Percentiles rank a stretch among this genome's conserved stretches.
Evolutionary conservation across 37 sponge, comb jelly and placozoan species (phyloP).

Genomic region (Ianthella basta): DNA sequence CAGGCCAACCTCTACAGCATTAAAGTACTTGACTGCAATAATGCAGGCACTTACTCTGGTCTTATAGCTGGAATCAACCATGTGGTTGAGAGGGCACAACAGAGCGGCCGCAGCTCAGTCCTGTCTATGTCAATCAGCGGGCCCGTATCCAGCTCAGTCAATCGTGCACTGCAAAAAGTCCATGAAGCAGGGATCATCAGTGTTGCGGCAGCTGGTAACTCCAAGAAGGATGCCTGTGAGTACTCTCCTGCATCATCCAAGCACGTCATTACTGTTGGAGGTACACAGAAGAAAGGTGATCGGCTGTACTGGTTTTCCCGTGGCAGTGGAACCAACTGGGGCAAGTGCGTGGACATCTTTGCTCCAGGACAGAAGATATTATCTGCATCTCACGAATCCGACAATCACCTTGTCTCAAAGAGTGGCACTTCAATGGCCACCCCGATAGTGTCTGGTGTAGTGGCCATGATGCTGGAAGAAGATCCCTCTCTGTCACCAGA

Average conservation of each 20-base stretch:
- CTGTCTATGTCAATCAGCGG: slow-evolving; percentile 73
- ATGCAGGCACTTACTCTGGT: slow-evolving; percentile 58
- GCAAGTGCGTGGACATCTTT: slow-evolving; percentile 31
- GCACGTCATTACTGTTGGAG: slow-evolving; percentile 28
- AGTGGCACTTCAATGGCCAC: slow-evolving; percentile 78
- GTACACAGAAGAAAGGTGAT: not conserved
- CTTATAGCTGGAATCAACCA: slow-evolving; percentile 64
- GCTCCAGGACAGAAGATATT: slow-evolving; percentile 16
- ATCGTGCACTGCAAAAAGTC: slow-evolving; percentile 50
- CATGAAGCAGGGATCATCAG: slow-evolving; percentile 7
- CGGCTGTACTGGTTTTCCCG: not conserved
- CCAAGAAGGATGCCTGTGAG: slow-evolving; percentile 19
- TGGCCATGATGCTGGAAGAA: slow-evolving; percentile 48
- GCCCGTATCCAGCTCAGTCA: slow-evolving; percentile 16
- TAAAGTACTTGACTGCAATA: slow-evolving; percentile 56
- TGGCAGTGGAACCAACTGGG: slow-evolving; percentile 17
- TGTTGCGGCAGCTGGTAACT: slow-evolving; percentile 32
- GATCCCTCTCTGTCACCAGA: slow-evolving; percentile 53
- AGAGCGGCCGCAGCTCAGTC: slow-evolving; percentile 32
- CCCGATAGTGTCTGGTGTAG: slow-evolving; percentile 67
- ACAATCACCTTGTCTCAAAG: not conserved
- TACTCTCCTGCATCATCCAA: slow-evolving; percentile 14
- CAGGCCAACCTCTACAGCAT: slow-evolving; percentile 65
- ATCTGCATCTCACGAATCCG: not conserved
- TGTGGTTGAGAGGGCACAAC: slow-evolving; percentile 19